Evolutionary conservation across 2,113 vertebrate species (phyloP), one percentile per base, ranked within the genome.

Genomic region (Muntiacus reevesi): DNA sequence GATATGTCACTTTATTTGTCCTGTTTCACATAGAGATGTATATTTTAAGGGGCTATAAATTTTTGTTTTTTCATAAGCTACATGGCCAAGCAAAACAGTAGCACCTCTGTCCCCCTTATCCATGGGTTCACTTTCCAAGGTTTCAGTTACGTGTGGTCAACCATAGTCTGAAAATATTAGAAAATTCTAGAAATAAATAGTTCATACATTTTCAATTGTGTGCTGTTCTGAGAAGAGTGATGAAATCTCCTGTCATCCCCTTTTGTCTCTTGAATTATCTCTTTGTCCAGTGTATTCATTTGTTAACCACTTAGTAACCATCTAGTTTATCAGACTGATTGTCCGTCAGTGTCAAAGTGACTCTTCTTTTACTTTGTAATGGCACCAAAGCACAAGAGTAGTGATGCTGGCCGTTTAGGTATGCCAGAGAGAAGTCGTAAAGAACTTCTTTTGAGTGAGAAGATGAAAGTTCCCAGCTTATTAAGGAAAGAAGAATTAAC

Each of bases 51-150:
- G 55, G 40, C 36, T 45, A 36, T 30, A 88, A 60, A 96, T 79
- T 98, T 98, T 98, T 97, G 93, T 94, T 96, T 98, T 98, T 98
- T 98, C 98, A 98, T 98, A 98, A 98, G 97, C 97, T 79, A 95
- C 95, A 98, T 98, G 96, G 79, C 87, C 98, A 98, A 98, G 94
- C 96, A 74, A 91, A 21, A 94, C 83, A 27, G 33, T 40, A 40
- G 6, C 50, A 23, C 11, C 33, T 6, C 33, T 12, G 21, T 9
- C 33, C 19, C 11, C 79, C 19, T 50, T 52, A 54, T 55, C 52
- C 52, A 16, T 36, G 23, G 81, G 21, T 84, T 84, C 52, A 84
- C 21, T 84, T 84, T 55, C 52, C 21, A 36, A 36, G 3, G n/a
- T 55, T 83, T 36, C 81, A 36, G 52, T 54, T 83, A 36, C 50